phyloP scores from a whole-genome alignment of 2,797 vertebrate genomes.

The Pseudochirops cupreus region DNA sequence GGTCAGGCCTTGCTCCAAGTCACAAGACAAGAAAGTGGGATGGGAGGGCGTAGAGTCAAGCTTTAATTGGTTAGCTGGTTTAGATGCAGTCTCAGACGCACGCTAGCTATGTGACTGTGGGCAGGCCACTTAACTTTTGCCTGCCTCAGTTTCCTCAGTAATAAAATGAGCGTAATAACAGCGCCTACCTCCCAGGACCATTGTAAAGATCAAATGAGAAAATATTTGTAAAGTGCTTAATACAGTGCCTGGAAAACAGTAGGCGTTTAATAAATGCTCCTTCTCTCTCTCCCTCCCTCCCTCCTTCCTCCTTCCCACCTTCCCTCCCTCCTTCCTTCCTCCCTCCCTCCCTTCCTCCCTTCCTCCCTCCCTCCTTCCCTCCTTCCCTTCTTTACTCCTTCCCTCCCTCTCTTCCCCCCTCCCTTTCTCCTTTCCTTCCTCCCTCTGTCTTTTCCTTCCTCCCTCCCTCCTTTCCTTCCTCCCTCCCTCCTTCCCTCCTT shows the following conservation, averaged over 20 bases:
- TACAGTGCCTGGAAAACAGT: neutral
- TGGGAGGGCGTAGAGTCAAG: too few species aligned
- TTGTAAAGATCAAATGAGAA: neutral
- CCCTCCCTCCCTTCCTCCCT: neutral
- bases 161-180: neutral
- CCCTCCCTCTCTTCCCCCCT: accelerated
- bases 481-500: too few species aligned
- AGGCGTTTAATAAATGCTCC: neutral
- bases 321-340: too few species aligned
- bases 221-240: neutral
- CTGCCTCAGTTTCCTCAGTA: neutral
- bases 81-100: neutral
- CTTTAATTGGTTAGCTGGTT: too few species aligned
- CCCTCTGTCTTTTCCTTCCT: too few species aligned
- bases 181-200: neutral
- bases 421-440: too few species aligned
- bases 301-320: neutral
- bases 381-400: accelerated
- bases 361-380: too few species aligned
- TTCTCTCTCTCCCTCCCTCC: neutral
- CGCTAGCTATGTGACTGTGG: neutral
- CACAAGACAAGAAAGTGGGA: too few species aligned
- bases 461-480: too few species aligned
- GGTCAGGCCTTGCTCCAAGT: neutral
- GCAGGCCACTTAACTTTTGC: neutral